These are phyloP conservation scores for Petrophora chlorosata DNA, from an alignment of 2,888 invertebrate genomes.

Conservation along the genomic window DNA sequence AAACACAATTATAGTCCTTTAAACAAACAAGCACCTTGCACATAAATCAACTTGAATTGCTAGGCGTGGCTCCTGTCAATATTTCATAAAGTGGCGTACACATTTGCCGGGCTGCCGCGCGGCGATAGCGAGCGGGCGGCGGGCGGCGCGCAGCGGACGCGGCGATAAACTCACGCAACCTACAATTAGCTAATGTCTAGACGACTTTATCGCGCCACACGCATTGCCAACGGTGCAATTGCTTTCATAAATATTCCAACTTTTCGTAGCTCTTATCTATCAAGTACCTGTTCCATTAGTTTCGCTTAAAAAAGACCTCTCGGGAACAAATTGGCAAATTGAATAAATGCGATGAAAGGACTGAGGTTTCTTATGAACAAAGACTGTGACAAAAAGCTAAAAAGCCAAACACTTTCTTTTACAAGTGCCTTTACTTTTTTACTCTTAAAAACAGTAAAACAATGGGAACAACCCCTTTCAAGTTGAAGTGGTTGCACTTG, in stretches of 20 bases:
- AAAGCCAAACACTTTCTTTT: constrained; percentile 17
- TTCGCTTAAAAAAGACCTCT: background rate
- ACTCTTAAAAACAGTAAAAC: constrained; percentile 42
- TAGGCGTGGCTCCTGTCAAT: constrained; percentile 35
- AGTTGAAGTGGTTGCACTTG: constrained; percentile 55
- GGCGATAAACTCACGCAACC: constrained; percentile 25
- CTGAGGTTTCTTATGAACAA: background rate
- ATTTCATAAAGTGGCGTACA: constrained; percentile 37
- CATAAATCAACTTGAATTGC: constrained; percentile 29
- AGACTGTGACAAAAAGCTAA: background rate
- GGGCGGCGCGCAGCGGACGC: constrained; percentile 16
- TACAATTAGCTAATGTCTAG: constrained; percentile 56
- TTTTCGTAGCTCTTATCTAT: constrained; percentile 2
- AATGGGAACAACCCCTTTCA: constrained; percentile 59
- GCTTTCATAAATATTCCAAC: constrained; percentile 1
- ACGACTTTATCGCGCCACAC: constrained; percentile 49
- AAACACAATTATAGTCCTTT: constrained; percentile 26
- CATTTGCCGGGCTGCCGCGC: constrained; percentile 34
- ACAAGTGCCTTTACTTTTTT: constrained; percentile 29
- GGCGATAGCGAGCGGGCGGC: constrained; percentile 27
- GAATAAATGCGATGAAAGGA: background rate
- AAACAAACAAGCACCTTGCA: constrained; percentile 37
- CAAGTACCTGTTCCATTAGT: constrained; percentile 3
- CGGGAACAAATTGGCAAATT: constrained; percentile 10
- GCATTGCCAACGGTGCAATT: constrained; percentile 21